A percentile compares a stretch with the other conserved stretches of the same genome.
Conservation (phyloP, 1,140 invertebrate genomes). For the Drosophila orosa region DNA sequence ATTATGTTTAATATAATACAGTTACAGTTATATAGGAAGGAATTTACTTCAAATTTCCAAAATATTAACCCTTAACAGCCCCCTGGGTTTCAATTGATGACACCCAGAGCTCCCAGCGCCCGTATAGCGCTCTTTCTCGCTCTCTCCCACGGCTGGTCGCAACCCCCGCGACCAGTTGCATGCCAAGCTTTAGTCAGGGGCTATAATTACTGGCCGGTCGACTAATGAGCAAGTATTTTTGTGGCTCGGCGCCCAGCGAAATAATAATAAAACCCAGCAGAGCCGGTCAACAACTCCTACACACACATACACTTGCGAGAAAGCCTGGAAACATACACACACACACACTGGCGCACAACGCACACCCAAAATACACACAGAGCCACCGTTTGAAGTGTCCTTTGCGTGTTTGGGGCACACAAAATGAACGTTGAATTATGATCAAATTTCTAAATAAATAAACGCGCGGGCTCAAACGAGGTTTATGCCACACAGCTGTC, state of each 20-base stretch:
- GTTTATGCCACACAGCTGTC: conserved; percentile 47
- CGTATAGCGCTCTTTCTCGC: background rate
- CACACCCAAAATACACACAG: conserved; percentile 25
- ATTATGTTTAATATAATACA: too few relatives aligned
- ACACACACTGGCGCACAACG: conserved; percentile 4
- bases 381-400: conserved; percentile 38
- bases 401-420: conserved; percentile 70
- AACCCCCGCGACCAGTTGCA: conserved; percentile 66
- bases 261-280: conserved; percentile 40
- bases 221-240: conserved; percentile 59
- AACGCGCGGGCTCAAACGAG: conserved; percentile 52
- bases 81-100: conserved; percentile 1
- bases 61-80: background rate
- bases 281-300: conserved; percentile 61
- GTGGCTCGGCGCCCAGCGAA: conserved; percentile 27
- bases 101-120: conserved; percentile 2
- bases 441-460: conserved; percentile 72
- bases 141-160: conserved; percentile 2
- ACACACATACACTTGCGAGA: conserved; percentile 17
- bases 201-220: conserved; percentile 64
- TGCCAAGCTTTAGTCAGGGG: conserved; percentile 57
- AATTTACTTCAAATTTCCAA: background rate
- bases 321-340: conserved; percentile 5
- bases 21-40: background rate
- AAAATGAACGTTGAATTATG: conserved; percentile 59